Conservation (phyloP, 2,888 invertebrate species). For the Diogma glabrata region DNA sequence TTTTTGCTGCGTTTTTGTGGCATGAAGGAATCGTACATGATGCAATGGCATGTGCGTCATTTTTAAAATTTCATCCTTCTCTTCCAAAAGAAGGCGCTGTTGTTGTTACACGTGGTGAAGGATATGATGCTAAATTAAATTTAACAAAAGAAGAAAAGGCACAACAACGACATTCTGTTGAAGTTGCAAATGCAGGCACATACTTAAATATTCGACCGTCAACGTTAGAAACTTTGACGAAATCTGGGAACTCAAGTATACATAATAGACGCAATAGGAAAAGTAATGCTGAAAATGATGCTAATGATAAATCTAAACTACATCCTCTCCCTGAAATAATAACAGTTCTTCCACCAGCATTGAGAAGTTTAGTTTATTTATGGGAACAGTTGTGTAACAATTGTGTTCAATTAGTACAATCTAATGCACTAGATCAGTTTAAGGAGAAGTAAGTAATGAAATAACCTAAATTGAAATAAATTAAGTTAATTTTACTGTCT, state of each 20-base stretch:
- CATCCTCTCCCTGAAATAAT: conserved; percentile 41
- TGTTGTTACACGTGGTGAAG: conserved; percentile 53
- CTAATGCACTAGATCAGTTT: conserved; percentile 30
- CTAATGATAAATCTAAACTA: conserved; percentile 26
- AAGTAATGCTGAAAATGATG: conserved; percentile 21
- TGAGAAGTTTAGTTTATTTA: conserved; percentile 74
- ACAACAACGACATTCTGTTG: conserved; percentile 76
- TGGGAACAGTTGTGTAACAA: conserved; percentile 77
- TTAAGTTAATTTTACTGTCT: too few species aligned
- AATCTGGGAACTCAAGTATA: conserved; percentile 67
- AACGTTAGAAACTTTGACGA: conserved; percentile 62
- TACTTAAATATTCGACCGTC: conserved; percentile 70
- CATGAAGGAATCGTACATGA: conserved; percentile 95
- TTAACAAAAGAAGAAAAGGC: conserved; percentile 46
- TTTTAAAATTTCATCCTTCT: conserved; percentile 84
- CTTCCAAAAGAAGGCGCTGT: conserved; percentile 68
- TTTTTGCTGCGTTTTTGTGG: conserved; percentile 94
- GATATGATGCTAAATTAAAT: conserved; percentile 29
- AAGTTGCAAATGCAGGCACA: conserved; percentile 60
- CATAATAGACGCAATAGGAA: conserved; percentile 54
- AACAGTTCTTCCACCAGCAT: conserved; percentile 71
- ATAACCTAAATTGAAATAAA: background rate
- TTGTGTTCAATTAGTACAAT: conserved; percentile 48
- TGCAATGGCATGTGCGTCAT: conserved; percentile 95
- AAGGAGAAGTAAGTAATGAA: conserved; percentile 3